Percentiles rank a stretch among this genome's conserved stretches.
Evolutionary conservation across 2,113 vertebrate species (phyloP).

Genomic region (Cercopithecus mona): DNA sequence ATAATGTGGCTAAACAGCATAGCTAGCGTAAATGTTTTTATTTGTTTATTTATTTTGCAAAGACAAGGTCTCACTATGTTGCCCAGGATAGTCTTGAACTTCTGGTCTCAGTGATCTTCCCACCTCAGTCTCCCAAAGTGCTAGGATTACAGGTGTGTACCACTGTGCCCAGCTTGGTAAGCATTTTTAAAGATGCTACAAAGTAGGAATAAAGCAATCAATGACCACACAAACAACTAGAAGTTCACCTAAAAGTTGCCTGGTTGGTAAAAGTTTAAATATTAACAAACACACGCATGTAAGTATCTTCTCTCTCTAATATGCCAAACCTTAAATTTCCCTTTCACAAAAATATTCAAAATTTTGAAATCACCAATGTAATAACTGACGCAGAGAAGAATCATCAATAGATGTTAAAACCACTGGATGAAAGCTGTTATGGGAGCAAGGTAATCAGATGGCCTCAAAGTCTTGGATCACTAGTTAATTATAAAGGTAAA

Average conservation of each 20-base stretch:
- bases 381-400: not conserved
- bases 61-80: too few relatives aligned
- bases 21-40: not conserved
- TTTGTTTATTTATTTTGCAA: too few relatives aligned
- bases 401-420: not conserved
- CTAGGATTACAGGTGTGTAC: too few relatives aligned
- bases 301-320: not conserved
- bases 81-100: too few relatives aligned
- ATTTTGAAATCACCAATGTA: not conserved
- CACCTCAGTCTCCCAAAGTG: too few relatives aligned
- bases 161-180: not conserved
- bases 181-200: conserved; percentile 16
- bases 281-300: not conserved
- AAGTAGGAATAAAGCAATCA: not conserved
- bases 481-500: not conserved
- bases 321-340: not conserved
- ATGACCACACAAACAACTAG: not conserved
- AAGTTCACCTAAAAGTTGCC: not conserved
- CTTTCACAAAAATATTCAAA: not conserved
- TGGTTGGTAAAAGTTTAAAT: not conserved
- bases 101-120: too few relatives aligned
- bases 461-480: not conserved
- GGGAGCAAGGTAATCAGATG: not conserved
- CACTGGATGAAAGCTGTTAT: not conserved
- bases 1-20: not conserved